Conservation (phyloP, 2,888 invertebrate genomes). For the Diarsia brunnea region DNA sequence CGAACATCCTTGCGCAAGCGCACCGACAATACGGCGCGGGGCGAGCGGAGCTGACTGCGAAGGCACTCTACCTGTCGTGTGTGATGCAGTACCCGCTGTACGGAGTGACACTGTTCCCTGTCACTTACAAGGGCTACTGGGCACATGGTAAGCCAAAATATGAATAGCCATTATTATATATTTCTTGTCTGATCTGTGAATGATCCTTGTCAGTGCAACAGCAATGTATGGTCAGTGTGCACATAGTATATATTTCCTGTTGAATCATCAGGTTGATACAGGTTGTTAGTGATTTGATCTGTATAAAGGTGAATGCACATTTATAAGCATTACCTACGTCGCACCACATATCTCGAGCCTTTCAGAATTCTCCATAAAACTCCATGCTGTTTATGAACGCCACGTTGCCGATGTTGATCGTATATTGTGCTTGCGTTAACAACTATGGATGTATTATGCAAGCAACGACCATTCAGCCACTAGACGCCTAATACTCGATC, state of each 20-base stretch:
- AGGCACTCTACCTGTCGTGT: conserved; percentile 97
- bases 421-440: background rate
- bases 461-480: no score
- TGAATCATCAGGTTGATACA: background rate
- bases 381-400: background rate
- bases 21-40: conserved; percentile 98
- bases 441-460: background rate
- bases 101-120: conserved; percentile 96
- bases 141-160: conserved; percentile 93
- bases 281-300: background rate
- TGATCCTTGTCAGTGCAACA: background rate
- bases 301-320: background rate
- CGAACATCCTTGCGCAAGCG: conserved; percentile 96
- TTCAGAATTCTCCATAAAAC: background rate
- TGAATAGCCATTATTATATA: no score
- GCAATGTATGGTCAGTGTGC: background rate
- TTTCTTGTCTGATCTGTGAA: background rate
- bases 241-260: background rate
- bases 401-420: background rate
- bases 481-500: no score
- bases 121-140: conserved; percentile 98
- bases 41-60: conserved; percentile 97
- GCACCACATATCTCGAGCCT: background rate
- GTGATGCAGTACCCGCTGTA: conserved; percentile 99
- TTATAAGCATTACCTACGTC: background rate